A percentile compares a stretch with the other conserved stretches of the same genome.
Conservation (phyloP, 2,113 vertebrate genomes). For the Ptilorrhoa leucosticta region DNA sequence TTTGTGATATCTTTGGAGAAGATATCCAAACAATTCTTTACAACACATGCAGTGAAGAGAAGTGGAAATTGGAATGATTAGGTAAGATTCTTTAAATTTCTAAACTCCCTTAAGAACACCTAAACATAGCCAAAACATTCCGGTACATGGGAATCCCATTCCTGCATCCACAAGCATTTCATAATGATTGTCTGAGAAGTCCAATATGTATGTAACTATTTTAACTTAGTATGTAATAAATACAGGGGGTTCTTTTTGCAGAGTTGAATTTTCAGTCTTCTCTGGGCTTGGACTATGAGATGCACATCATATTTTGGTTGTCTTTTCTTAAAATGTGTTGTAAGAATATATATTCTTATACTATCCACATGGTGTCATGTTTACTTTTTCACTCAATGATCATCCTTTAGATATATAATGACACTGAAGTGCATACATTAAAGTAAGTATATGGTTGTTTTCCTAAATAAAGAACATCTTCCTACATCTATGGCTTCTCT, state of each 20-base stretch:
- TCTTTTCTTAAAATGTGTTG: background rate
- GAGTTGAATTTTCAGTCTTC: constrained; percentile 15
- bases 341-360: background rate
- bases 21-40: background rate
- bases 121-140: background rate
- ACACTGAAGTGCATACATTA: background rate
- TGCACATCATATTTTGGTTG: background rate
- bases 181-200: background rate
- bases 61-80: background rate
- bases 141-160: background rate
- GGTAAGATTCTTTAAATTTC: background rate
- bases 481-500: background rate
- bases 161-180: background rate
- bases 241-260: background rate
- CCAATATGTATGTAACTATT: background rate
- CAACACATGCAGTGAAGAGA: background rate
- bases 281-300: background rate
- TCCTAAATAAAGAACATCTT: background rate
- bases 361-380: background rate
- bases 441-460: background rate
- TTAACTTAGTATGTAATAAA: background rate
- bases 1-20: background rate
- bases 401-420: background rate
- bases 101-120: background rate
- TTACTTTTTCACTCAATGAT: background rate